A percentile compares a stretch with the other conserved stretches of the same genome.
phyloP scores from a whole-genome alignment of 1,140 invertebrate genomes.

The Drosophila carrolli region DNA sequence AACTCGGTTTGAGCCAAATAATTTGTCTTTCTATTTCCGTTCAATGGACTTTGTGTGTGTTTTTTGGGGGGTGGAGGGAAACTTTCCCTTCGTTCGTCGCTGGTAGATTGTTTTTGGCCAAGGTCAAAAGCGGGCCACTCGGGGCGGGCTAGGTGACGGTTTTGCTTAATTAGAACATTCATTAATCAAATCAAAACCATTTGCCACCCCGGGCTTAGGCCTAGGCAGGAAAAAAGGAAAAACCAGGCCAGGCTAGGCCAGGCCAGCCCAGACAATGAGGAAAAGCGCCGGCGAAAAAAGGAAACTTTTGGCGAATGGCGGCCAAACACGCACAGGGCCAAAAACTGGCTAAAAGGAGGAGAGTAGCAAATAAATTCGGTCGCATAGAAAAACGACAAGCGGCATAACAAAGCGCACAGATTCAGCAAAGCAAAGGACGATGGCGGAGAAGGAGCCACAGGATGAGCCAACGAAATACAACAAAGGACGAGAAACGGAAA shows the following conservation, averaged over 20 bases:
- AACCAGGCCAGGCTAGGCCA: too few species aligned
- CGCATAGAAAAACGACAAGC: conserved; percentile 80
- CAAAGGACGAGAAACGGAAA: conserved; percentile 47
- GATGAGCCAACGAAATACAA: conserved; percentile 47
- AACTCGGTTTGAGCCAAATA: conserved; percentile 69
- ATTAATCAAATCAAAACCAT: conserved; percentile 84
- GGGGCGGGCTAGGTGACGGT: conserved; percentile 75
- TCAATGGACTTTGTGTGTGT: not conserved
- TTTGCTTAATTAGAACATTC: conserved; percentile 84
- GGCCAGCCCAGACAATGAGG: conserved; percentile 22
- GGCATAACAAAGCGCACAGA: conserved; percentile 80
- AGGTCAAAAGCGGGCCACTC: conserved; percentile 68
- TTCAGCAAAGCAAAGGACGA: conserved; percentile 34
- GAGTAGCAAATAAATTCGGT: conserved; percentile 76
- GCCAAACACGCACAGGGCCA: conserved; percentile 68
- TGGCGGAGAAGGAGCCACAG: conserved; percentile 2
- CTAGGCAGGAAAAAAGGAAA: not conserved
- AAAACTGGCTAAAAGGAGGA: conserved; percentile 15
- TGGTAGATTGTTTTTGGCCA: conserved; percentile 70
- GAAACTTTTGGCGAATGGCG: conserved; percentile 77
- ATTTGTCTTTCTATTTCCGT: conserved; percentile 76
- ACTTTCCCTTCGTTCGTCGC: conserved; percentile 16
- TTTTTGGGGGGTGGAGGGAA: conserved; percentile 1
- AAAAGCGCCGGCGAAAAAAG: conserved; percentile 37
- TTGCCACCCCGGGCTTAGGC: conserved; percentile 73